phyloP scores from a whole-genome alignment of 1,140 invertebrate species.

The Polypedilum pembai region DNA sequence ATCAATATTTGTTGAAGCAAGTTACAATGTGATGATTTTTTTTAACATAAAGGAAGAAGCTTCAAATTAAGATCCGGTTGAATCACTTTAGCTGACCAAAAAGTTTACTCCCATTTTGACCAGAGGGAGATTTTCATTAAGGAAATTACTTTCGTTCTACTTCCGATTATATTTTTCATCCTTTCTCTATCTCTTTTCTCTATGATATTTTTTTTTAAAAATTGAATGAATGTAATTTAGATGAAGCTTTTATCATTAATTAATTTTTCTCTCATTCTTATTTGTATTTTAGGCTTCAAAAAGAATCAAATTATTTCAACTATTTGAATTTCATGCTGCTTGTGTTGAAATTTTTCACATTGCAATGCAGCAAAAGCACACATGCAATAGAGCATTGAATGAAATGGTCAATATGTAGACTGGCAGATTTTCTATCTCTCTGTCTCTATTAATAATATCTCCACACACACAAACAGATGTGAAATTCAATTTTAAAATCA shows the following conservation, averaged over 20 bases:
- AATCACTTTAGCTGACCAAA: background rate
- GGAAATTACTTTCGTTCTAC: conserved; percentile 17
- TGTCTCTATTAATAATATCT: background rate
- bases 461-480: background rate
- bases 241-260: background rate
- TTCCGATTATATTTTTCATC: conserved; percentile 16
- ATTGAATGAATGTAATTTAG: background rate
- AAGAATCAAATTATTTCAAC: too few species aligned
- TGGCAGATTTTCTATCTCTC: background rate
- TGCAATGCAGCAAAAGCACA: background rate
- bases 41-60: background rate
- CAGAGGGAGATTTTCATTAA: background rate
- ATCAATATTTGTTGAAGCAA: conserved; percentile 10
- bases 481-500: conserved; percentile 13
- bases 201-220: background rate
- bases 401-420: background rate
- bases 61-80: background rate
- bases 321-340: background rate
- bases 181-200: background rate
- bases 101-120: conserved; percentile 23
- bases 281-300: background rate
- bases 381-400: background rate
- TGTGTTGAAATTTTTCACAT: background rate
- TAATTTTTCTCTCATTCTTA: background rate
- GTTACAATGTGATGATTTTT: too few species aligned